Conservation (phyloP, 2,113 vertebrate species). For the Pholis gunnellus region DNA sequence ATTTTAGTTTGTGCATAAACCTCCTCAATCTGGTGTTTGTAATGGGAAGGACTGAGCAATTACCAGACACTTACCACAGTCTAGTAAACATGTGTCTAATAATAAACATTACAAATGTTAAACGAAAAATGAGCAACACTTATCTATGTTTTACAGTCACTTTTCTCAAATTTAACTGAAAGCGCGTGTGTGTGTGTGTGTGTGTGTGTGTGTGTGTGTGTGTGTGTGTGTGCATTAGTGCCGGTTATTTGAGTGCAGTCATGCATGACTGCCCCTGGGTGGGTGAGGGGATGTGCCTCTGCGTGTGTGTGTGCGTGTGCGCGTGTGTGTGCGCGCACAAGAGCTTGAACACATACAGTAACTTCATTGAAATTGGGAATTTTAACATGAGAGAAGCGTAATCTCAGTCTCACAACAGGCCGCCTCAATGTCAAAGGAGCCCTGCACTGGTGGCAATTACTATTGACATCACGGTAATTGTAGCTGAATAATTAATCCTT, state of each 20-base stretch:
- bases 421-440: constrained; percentile 71
- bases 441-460: constrained; percentile 74
- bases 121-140: constrained; percentile 30
- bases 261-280: constrained; percentile 14
- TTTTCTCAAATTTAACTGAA: constrained; percentile 22
- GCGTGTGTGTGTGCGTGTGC: neutral
- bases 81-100: constrained; percentile 9
- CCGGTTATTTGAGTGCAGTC: constrained; percentile 40
- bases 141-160: constrained; percentile 36
- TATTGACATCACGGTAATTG: constrained; percentile 81
- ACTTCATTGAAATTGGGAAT: constrained; percentile 54
- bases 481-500: constrained; percentile 81
- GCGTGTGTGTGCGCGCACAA: neutral
- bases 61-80: constrained; percentile 13
- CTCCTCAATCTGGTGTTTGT: constrained; percentile 14
- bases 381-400: constrained; percentile 70
- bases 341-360: constrained; percentile 30
- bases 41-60: constrained; percentile 21
- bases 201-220: neutral
- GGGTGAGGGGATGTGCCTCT: constrained; percentile 3
- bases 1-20: constrained; percentile 19
- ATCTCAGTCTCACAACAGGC: constrained; percentile 58
- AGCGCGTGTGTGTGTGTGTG: constrained; percentile 4
- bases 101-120: constrained; percentile 23
- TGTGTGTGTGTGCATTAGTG: constrained; percentile 30